Evolutionary conservation across 2,888 invertebrate species (phyloP).

Genomic region (Ectropis crepuscularia): DNA sequence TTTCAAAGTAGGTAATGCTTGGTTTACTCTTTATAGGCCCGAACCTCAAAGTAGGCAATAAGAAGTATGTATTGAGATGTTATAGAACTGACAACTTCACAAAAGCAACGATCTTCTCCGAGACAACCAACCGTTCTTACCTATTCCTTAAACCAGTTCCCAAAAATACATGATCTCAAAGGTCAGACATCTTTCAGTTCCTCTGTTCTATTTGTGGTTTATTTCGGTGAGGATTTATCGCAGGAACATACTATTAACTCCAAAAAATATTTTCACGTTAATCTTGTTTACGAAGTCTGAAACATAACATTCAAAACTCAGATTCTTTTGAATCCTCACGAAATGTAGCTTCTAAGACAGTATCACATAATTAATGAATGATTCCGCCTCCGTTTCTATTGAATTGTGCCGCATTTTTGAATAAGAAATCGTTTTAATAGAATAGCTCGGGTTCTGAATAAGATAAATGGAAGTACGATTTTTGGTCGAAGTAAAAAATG

Average conservation of each 20-base stretch:
- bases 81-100: too few species aligned
- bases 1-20: too few species aligned
- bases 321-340: slow-evolving; percentile 52
- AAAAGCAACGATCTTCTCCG: too few species aligned
- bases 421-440: slow-evolving; percentile 69
- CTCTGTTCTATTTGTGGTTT: too few species aligned
- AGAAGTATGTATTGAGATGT: too few species aligned
- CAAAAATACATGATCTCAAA: too few species aligned
- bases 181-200: too few species aligned
- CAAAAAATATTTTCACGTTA: background rate
- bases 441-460: slow-evolving; percentile 55
- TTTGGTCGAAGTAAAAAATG: slow-evolving; percentile 58
- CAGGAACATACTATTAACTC: background rate
- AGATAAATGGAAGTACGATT: slow-evolving; percentile 58
- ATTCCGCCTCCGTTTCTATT: slow-evolving; percentile 60
- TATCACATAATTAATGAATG: slow-evolving; percentile 62
- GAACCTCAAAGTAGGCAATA: too few species aligned
- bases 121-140: too few species aligned
- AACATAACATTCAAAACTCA: slow-evolving; percentile 4
- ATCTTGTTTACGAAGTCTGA: slow-evolving; percentile 1
- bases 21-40: too few species aligned
- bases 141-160: too few species aligned
- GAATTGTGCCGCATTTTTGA: slow-evolving; percentile 66
- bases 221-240: too few species aligned
- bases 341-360: slow-evolving; percentile 53